Conservation (phyloP, 2,888 invertebrate species). For the Copidosoma aretas region DNA sequence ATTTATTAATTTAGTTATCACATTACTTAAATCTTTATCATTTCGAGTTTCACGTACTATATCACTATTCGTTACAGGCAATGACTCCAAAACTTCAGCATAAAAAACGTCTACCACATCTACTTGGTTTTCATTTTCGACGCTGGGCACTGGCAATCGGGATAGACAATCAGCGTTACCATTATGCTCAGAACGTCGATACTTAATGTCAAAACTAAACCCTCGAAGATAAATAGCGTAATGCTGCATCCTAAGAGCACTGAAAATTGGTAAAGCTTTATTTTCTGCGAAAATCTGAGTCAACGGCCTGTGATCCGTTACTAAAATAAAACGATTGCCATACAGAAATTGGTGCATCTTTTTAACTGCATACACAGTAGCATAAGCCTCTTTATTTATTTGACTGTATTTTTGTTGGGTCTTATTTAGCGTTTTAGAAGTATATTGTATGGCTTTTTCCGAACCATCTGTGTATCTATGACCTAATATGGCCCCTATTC, state of each 20-base stretch:
- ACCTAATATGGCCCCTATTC: constrained; percentile 2
- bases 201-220: constrained; percentile 40
- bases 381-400: too few species aligned
- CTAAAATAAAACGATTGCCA: background rate
- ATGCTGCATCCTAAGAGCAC: constrained; percentile 45
- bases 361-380: constrained; percentile 11
- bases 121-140: background rate
- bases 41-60: background rate
- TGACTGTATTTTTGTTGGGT: constrained; percentile 9
- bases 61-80: background rate
- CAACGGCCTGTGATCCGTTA: too few species aligned
- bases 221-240: constrained; percentile 42
- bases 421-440: background rate
- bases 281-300: constrained; percentile 3
- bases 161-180: constrained; percentile 44
- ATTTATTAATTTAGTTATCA: background rate
- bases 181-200: constrained; percentile 30
- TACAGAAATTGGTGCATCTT: constrained; percentile 10
- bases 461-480: constrained; percentile 3
- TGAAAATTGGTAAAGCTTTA: constrained; percentile 19
- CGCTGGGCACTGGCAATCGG: constrained; percentile 35
- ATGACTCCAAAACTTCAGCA: background rate
- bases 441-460: constrained; percentile 7
- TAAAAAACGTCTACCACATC: constrained; percentile 12
- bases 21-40: background rate